phyloP scores from a whole-genome alignment of 2,888 invertebrate genomes.

The Biston stratarius region DNA sequence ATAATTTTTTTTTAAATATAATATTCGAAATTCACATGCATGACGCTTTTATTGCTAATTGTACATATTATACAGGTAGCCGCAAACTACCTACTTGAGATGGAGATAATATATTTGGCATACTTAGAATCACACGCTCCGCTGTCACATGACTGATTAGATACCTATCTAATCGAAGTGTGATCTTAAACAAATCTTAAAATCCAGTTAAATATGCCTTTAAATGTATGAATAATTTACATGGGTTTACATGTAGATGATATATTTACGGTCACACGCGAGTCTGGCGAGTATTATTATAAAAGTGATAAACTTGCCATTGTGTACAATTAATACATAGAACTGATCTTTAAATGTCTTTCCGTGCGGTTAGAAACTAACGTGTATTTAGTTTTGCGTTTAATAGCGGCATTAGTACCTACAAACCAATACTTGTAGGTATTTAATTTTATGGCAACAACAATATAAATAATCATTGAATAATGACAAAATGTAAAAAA shows the following conservation, averaged over 20 bases:
- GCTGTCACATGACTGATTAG: conserved; percentile 19
- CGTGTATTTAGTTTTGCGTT: background rate
- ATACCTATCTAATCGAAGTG: conserved; percentile 13
- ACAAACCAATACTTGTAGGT: too few relatives aligned
- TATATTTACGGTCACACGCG: background rate
- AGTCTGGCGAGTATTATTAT: background rate
- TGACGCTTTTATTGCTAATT: background rate
- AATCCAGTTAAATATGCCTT: background rate
- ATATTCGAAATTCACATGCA: too few relatives aligned
- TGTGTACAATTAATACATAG: background rate
- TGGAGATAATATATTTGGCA: conserved; percentile 8
- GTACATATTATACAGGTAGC: background rate
- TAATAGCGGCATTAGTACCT: too few relatives aligned
- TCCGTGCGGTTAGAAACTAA: background rate
- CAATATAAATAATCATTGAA: too few relatives aligned
- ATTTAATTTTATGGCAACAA: too few relatives aligned
- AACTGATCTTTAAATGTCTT: background rate
- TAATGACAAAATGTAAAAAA: too few relatives aligned
- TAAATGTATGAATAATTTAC: background rate
- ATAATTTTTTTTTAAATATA: too few relatives aligned
- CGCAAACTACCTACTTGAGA: conserved; percentile 3
- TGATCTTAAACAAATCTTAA: conserved; percentile 4
- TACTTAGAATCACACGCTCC: background rate
- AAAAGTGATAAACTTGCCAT: background rate
- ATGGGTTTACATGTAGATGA: background rate